phyloP scores from a whole-genome alignment of 1,140 invertebrate genomes.

The Micrasema minimum region DNA sequence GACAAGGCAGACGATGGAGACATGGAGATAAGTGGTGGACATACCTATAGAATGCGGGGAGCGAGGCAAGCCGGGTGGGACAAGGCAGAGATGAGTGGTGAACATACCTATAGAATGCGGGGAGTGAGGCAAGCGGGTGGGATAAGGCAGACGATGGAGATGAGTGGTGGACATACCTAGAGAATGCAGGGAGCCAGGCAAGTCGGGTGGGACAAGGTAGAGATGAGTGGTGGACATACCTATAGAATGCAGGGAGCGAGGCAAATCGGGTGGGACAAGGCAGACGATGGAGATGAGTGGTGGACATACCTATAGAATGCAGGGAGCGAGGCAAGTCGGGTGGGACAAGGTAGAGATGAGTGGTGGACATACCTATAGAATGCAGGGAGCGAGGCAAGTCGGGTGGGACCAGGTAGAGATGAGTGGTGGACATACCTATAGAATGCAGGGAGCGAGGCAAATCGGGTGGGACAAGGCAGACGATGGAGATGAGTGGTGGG shows the following conservation, averaged over 20 bases:
- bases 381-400: constrained; percentile 34
- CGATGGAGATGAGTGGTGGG: constrained; percentile 7
- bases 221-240: constrained; percentile 40
- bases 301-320: constrained; percentile 47
- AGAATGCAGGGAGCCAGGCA: constrained; percentile 31
- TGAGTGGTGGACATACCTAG: constrained; percentile 44
- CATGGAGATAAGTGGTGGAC: constrained; percentile 23
- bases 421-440: constrained; percentile 45
- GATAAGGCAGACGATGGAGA: neutral
- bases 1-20: constrained; percentile 7
- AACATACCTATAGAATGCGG: constrained; percentile 48
- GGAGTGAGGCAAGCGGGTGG: no score
- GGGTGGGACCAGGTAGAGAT: no score
- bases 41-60: constrained; percentile 47
- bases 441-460: constrained; percentile 27
- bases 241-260: constrained; percentile 2
- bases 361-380: constrained; percentile 47
- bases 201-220: neutral
- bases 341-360: no score
- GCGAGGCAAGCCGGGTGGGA: no score
- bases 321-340: no score
- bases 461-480: neutral
- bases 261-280: neutral
- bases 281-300: constrained; percentile 11
- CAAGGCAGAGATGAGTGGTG: constrained; percentile 3